These are phyloP conservation scores for Girardinichthys multiradiatus DNA, from an alignment of 2,113 vertebrate species.

Conservation along the genomic window DNA sequence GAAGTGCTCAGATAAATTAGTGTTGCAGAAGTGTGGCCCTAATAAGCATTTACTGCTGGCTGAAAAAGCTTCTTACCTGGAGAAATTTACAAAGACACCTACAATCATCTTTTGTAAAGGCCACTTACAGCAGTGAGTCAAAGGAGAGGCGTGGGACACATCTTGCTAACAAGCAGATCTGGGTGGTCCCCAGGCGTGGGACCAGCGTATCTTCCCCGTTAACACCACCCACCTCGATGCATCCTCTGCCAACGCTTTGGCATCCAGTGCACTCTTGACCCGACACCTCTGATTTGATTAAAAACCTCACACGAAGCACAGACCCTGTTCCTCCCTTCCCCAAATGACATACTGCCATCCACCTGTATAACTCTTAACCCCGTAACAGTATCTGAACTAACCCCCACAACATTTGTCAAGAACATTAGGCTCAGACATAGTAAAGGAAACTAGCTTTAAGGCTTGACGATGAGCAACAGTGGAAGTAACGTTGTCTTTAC, in stretches of 20 bases:
- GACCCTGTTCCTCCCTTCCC: slow-evolving; percentile 2
- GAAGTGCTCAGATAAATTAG: not conserved
- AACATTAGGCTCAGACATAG: slow-evolving; percentile 5
- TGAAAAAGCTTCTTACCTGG: slow-evolving; percentile 1
- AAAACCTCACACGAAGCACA: slow-evolving; percentile 48
- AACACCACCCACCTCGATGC: slow-evolving; percentile 8
- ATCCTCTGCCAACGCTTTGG: slow-evolving; percentile 25
- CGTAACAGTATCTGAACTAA: not conserved
- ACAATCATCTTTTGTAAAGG: not conserved
- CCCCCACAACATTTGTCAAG: slow-evolving; percentile 25
- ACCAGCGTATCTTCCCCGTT: slow-evolving; percentile 6
- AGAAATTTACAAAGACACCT: not conserved
- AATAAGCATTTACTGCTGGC: slow-evolving; percentile 15
- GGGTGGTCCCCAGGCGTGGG: slow-evolving; percentile 31
- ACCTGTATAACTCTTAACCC: slow-evolving; percentile 32
- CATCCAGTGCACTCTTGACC: slow-evolving; percentile 57
- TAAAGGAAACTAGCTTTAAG: slow-evolving; percentile 30
- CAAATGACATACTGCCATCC: slow-evolving; percentile 20
- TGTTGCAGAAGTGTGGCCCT: not conserved
- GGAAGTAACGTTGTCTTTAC: slow-evolving; percentile 43
- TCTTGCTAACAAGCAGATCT: slow-evolving; percentile 61
- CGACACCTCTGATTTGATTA: slow-evolving; percentile 59
- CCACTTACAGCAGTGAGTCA: slow-evolving; percentile 45
- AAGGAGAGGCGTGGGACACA: slow-evolving; percentile 51
- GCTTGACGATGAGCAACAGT: slow-evolving; percentile 24